phyloP scores from a whole-genome alignment of 2,888 invertebrate species.

The Ennomos quercinarius region DNA sequence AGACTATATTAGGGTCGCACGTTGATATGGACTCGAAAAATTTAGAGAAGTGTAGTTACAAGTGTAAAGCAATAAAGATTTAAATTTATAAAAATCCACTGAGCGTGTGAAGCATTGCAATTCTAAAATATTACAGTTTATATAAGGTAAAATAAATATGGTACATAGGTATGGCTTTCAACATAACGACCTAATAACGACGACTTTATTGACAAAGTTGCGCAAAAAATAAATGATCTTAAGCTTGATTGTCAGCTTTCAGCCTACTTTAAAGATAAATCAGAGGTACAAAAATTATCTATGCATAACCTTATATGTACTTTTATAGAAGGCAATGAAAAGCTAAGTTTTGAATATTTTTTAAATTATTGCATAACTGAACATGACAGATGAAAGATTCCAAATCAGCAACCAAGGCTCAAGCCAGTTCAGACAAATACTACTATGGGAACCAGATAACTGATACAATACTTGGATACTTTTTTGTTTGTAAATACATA shows the following conservation, averaged over 20 bases:
- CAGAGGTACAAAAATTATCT: conserved; percentile 11
- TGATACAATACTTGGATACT: no score
- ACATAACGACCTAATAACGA: conserved; percentile 12
- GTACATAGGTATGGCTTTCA: no score
- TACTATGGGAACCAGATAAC: no score
- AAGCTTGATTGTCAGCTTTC: conserved; percentile 9
- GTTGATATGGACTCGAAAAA: no score
- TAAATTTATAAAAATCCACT: no score
- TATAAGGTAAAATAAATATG: no score
- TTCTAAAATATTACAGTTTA: no score
- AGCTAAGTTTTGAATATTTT: conserved; percentile 6
- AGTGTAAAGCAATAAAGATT: no score
- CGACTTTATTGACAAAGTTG: conserved; percentile 11
- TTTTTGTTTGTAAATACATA: no score
- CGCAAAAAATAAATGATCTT: conserved; percentile 13
- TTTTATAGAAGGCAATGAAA: conserved; percentile 10
- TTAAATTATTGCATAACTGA: conserved; percentile 6
- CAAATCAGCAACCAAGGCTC: conserved; percentile 5
- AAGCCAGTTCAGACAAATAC: conserved; percentile 10
- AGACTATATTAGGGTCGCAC: no score
- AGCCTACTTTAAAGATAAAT: conserved; percentile 6
- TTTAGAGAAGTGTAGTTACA: no score
- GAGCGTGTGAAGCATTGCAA: no score
- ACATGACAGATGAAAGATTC: conserved; percentile 3
- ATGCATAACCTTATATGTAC: conserved; percentile 10